Conservation (phyloP, 2,888 invertebrate species). For the Callyntrura guangdongensis region DNA sequence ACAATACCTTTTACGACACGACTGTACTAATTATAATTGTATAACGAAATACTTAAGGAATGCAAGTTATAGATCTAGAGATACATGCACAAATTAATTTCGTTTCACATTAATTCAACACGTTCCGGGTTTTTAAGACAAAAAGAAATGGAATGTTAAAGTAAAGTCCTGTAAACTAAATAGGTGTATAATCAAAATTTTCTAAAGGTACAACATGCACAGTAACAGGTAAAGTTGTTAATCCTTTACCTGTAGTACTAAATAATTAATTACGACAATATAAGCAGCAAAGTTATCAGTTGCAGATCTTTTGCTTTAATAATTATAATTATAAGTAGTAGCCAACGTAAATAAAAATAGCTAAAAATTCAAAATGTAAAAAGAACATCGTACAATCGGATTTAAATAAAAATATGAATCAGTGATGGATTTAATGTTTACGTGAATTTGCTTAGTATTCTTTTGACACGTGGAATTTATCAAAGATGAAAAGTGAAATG, state of each 20-base stretch:
- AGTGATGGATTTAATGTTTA: too few relatives aligned
- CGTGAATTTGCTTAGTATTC: too few relatives aligned
- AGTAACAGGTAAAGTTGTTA: not conserved
- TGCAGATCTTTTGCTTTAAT: not conserved
- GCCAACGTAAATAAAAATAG: not conserved
- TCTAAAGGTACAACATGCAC: not conserved
- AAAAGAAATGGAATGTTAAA: not conserved
- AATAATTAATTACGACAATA: not conserved
- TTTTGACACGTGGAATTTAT: too few relatives aligned
- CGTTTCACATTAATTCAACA: not conserved
- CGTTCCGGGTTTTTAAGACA: not conserved
- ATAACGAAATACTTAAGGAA: not conserved
- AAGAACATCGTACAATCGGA: too few relatives aligned
- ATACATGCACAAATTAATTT: conserved; percentile 1
- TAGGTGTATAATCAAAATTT: not conserved
- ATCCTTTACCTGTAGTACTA: not conserved
- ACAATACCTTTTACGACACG: conserved; percentile 33
- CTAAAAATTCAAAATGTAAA: too few relatives aligned
- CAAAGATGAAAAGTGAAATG: too few relatives aligned
- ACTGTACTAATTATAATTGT: conserved; percentile 26
- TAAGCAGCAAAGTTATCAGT: conserved; percentile 13
- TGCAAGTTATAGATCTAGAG: conserved; percentile 25
- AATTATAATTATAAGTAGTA: not conserved
- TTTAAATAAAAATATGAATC: too few relatives aligned
- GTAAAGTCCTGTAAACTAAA: not conserved